These are phyloP conservation scores for Nasua narica DNA, from an alignment of 2,797 vertebrate genomes.

Conservation along the genomic window DNA sequence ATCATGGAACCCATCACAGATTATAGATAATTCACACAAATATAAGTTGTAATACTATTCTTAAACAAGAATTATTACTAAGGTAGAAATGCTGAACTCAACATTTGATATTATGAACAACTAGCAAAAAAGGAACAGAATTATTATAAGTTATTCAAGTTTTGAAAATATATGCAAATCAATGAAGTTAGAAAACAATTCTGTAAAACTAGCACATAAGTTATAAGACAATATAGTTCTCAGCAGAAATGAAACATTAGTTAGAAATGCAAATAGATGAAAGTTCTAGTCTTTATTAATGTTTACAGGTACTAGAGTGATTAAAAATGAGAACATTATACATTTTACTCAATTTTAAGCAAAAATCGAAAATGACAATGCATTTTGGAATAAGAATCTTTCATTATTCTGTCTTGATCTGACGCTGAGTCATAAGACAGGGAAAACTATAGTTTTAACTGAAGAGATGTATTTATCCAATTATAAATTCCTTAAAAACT, in stretches of 20 bases:
- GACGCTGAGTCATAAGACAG: not conserved
- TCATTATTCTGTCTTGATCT: slow-evolving; percentile 18
- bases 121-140: not conserved
- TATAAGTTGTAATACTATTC: not conserved
- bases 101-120: slow-evolving; percentile 17
- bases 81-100: slow-evolving; percentile 47
- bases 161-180: slow-evolving; percentile 74
- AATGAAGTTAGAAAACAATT: slow-evolving; percentile 63
- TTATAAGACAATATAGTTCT: slow-evolving; percentile 68
- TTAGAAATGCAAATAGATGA: slow-evolving; percentile 75
- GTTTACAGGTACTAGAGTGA: slow-evolving; percentile 73
- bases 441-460: not conserved
- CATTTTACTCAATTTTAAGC: slow-evolving; percentile 40
- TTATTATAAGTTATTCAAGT: slow-evolving; percentile 53
- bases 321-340: slow-evolving; percentile 66
- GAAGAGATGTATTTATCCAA: not conserved
- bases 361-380: slow-evolving; percentile 33
- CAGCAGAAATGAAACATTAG: slow-evolving; percentile 67
- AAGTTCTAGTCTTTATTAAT: slow-evolving; percentile 50
- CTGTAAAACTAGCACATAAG: slow-evolving; percentile 67
- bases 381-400: slow-evolving; percentile 57
- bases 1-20: not conserved
- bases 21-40: not conserved
- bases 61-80: not conserved
- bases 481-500: slow-evolving; percentile 15